These are phyloP conservation scores for Myiotriccus ornatus DNA, from an alignment of 2,797 vertebrate species.

Conservation along the genomic window DNA sequence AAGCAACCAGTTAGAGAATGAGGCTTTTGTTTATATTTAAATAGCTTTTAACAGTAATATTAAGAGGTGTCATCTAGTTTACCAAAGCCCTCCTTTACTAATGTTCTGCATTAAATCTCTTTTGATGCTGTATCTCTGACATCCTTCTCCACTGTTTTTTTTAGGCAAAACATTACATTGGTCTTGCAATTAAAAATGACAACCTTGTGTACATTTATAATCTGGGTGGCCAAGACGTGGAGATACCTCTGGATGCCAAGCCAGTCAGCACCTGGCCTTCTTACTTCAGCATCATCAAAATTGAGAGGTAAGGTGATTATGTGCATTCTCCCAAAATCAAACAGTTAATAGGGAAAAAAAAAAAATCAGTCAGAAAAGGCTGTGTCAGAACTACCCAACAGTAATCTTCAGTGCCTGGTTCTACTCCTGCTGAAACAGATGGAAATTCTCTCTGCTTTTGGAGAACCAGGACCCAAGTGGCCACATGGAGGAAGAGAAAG, in stretches of 20 bases:
- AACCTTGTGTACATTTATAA: constrained; percentile 94
- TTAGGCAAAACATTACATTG: constrained; percentile 91
- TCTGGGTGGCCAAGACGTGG: constrained; percentile 87
- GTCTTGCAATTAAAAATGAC: constrained; percentile 94
- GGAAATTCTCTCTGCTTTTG: neutral
- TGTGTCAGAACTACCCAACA: neutral
- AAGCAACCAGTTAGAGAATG: neutral
- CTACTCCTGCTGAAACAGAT: neutral
- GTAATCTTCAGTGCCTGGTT: neutral
- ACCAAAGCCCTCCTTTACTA: neutral
- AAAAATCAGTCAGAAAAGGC: neutral
- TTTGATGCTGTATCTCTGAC: neutral
- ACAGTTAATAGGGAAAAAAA: neutral
- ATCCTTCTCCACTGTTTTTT: constrained; percentile 40
- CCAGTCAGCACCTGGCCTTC: constrained; percentile 95
- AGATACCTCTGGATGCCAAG: constrained; percentile 92
- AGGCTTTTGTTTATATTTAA: neutral
- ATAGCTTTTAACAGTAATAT: neutral
- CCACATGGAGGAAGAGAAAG: neutral
- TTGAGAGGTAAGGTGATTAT: constrained; percentile 85
- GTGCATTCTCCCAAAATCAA: neutral
- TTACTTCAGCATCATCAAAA: constrained; percentile 93
- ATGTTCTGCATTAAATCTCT: neutral
- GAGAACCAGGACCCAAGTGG: neutral
- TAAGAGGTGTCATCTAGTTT: neutral